phyloP scores from a whole-genome alignment of 1,140 invertebrate genomes.

The Tribolium madens region DNA sequence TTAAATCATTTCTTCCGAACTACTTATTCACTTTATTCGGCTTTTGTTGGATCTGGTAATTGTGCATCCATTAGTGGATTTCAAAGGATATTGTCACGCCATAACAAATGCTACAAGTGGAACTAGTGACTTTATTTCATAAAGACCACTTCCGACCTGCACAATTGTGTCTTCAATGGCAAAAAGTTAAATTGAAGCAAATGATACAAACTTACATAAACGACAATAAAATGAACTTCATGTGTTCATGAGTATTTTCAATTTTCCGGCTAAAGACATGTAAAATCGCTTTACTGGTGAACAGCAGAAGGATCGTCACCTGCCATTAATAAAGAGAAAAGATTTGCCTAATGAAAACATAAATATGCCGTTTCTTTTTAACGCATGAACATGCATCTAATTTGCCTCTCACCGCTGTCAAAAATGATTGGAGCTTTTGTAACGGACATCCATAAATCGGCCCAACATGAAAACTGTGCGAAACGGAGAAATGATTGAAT shows the following conservation, averaged over 20 bases:
- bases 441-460: neutral
- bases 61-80: constrained; percentile 18
- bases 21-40: constrained; percentile 45
- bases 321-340: neutral
- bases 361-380: neutral
- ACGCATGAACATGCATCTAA: neutral
- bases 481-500: neutral
- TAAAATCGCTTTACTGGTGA: too few species aligned
- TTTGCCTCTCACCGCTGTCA: neutral
- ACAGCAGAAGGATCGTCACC: too few species aligned
- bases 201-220: neutral
- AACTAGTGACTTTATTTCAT: constrained; percentile 24
- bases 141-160: constrained; percentile 8
- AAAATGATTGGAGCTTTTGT: neutral
- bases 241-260: too few species aligned
- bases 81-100: constrained; percentile 28
- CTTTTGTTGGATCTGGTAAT: constrained; percentile 38
- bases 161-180: constrained; percentile 4
- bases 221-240: too few species aligned
- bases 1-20: constrained; percentile 43
- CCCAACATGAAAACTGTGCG: neutral
- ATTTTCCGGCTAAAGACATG: too few species aligned
- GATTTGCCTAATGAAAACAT: too few species aligned
- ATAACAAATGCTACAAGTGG: constrained; percentile 25
- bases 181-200: neutral